phyloP scores from a whole-genome alignment of 2,888 invertebrate species.

The Steinernema scapterisci region DNA sequence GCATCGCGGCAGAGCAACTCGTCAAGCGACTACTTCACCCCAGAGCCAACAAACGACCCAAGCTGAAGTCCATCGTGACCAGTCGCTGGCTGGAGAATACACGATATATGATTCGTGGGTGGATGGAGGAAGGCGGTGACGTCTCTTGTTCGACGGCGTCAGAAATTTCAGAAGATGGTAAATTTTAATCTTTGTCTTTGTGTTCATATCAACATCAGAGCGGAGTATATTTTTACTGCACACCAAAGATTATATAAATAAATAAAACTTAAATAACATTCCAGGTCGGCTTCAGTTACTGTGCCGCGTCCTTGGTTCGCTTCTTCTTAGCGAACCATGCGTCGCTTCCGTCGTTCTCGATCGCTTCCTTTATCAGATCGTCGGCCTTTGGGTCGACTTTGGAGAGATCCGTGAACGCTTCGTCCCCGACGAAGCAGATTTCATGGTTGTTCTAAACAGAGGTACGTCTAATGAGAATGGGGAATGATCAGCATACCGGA shows the following conservation, averaged over 20 bases:
- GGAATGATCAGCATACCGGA: slow-evolving; percentile 73
- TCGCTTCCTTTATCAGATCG: slow-evolving; percentile 75
- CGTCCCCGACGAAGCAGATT: slow-evolving; percentile 97
- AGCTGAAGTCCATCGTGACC: slow-evolving; percentile 43
- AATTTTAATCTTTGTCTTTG: no score
- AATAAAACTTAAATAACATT: no score
- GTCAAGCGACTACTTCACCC: slow-evolving; percentile 58
- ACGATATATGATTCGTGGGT: slow-evolving; percentile 35
- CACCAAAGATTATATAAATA: no score
- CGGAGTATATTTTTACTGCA: no score
- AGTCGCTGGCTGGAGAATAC: slow-evolving; percentile 51
- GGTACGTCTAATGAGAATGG: neutral
- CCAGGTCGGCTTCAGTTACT: neutral
- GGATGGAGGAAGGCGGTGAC: neutral
- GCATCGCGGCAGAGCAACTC: slow-evolving; percentile 44
- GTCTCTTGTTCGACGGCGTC: neutral
- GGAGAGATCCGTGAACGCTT: slow-evolving; percentile 86
- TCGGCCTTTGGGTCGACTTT: slow-evolving; percentile 82
- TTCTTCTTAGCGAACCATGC: slow-evolving; percentile 49
- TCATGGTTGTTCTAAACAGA: slow-evolving; percentile 83
- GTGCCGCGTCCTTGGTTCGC: slow-evolving; percentile 12
- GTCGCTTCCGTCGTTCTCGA: slow-evolving; percentile 59
- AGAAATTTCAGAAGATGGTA: neutral
- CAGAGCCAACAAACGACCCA: slow-evolving; percentile 48
- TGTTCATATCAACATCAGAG: no score